Conservation (phyloP, 1,140 invertebrate genomes). For the Fopius arisanus region DNA sequence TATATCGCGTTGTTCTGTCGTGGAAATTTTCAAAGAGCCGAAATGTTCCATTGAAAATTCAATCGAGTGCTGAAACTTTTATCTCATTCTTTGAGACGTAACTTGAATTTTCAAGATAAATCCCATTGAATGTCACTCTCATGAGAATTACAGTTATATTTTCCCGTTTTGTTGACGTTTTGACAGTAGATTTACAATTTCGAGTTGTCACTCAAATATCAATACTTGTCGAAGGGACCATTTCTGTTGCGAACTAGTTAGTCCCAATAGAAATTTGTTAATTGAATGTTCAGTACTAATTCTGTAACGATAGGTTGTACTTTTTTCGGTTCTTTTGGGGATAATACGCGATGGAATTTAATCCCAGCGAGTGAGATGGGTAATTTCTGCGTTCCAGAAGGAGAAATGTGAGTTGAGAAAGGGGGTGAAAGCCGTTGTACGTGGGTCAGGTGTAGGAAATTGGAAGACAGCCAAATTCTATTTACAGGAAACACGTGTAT, state of each 20-base stretch:
- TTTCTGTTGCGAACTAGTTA: neutral
- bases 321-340: neutral
- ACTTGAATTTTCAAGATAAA: too few species aligned
- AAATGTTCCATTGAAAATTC: too few species aligned
- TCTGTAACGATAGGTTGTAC: neutral
- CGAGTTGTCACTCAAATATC: too few species aligned
- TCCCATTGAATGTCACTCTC: too few species aligned
- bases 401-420: neutral
- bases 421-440: neutral
- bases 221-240: too few species aligned
- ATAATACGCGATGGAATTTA: neutral
- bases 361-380: neutral
- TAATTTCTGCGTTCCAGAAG: neutral
- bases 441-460: slow-evolving; percentile 2
- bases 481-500: slow-evolving; percentile 10
- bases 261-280: neutral
- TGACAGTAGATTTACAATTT: too few species aligned
- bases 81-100: too few species aligned
- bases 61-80: too few species aligned
- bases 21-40: too few species aligned
- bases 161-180: too few species aligned
- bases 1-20: too few species aligned
- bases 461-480: slow-evolving; percentile 1
- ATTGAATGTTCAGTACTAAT: neutral
- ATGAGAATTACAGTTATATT: too few species aligned